These are phyloP conservation scores for Rana temporaria DNA, from an alignment of 2,113 vertebrate species.

Conservation along the genomic window DNA sequence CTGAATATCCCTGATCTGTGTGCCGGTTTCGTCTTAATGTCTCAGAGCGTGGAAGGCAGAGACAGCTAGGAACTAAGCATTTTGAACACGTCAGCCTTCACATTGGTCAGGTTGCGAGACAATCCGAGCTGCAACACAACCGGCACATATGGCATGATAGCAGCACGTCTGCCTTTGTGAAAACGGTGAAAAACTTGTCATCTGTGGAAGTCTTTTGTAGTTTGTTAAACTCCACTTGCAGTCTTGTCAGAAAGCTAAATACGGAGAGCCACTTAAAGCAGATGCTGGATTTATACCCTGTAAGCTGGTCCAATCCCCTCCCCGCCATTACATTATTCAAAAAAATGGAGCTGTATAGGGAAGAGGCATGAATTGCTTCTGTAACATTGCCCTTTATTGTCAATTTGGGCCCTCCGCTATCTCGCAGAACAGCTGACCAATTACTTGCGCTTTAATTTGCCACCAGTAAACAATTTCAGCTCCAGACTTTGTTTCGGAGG, in stretches of 20 bases:
- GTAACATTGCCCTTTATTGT: conserved; percentile 36
- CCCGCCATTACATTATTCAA: conserved; percentile 36
- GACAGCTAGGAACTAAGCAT: no score
- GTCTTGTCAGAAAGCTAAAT: not conserved
- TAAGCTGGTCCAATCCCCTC: not conserved
- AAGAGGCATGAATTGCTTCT: conserved; percentile 12
- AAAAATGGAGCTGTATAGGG: conserved; percentile 41
- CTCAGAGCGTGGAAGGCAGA: no score
- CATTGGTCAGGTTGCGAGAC: no score
- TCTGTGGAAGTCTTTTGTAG: conserved; percentile 7
- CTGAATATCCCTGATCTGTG: no score
- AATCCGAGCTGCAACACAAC: no score
- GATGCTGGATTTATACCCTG: conserved; percentile 24
- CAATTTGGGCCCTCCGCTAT: conserved; percentile 37
- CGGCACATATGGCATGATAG: not conserved
- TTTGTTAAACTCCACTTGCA: conserved; percentile 6
- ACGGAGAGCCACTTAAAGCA: conserved; percentile 7
- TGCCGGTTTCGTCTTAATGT: no score
- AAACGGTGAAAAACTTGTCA: not conserved
- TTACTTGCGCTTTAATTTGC: conserved; percentile 43
- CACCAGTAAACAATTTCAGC: conserved; percentile 40
- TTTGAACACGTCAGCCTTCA: no score
- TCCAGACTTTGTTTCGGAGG: conserved; percentile 43
- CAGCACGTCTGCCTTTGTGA: not conserved
- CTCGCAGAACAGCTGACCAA: conserved; percentile 47